Evolutionary conservation across 2,888 invertebrate species (phyloP), one percentile per base, ranked within the genome.

Genomic region (Eretmocerus hayati): DNA sequence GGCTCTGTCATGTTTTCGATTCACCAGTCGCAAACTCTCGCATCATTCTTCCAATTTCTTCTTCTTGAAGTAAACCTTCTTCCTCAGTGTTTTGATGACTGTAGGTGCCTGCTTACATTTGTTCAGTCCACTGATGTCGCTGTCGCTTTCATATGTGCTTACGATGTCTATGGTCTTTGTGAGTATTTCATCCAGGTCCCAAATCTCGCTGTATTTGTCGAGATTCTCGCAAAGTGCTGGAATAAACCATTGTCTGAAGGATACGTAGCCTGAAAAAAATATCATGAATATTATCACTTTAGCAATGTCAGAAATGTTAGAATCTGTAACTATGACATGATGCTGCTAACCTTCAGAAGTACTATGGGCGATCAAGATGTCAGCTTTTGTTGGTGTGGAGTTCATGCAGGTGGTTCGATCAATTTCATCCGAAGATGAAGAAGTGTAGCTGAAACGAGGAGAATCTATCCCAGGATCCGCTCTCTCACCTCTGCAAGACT

Each of bases 401-500:
- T n/a, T n/a, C n/a, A n/a, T n/a, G n/a, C n/a, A n/a, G n/a, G n/a
- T n/a, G n/a, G n/a, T n/a, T n/a, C n/a, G n/a, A n/a, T n/a, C n/a
- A n/a, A n/a, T n/a, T n/a, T n/a, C n/a, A n/a, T n/a, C n/a, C n/a
- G n/a, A n/a, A n/a, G n/a, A n/a, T n/a, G n/a, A n/a, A n/a, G n/a
- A n/a, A n/a, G n/a, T n/a, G n/a, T n/a, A n/a, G n/a, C n/a, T n/a
- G n/a, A n/a, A n/a, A n/a, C n/a, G n/a, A n/a, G n/a, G n/a, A n/a
- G n/a, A n/a, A n/a, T n/a, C 2, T 15, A 45, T 31, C 16, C 46
- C 50, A 19, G 21, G 11, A 56, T 77, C 76, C 4, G 72, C 51
- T 48, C 62, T 58, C 2, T 64, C 58, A 1, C 77, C 77, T 55
- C 75, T 69, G 52, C 78, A 79, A 32, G 78, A 76, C 77, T 78